phyloP scores from a whole-genome alignment of 2,797 vertebrate genomes.

The Pristis pectinata region DNA sequence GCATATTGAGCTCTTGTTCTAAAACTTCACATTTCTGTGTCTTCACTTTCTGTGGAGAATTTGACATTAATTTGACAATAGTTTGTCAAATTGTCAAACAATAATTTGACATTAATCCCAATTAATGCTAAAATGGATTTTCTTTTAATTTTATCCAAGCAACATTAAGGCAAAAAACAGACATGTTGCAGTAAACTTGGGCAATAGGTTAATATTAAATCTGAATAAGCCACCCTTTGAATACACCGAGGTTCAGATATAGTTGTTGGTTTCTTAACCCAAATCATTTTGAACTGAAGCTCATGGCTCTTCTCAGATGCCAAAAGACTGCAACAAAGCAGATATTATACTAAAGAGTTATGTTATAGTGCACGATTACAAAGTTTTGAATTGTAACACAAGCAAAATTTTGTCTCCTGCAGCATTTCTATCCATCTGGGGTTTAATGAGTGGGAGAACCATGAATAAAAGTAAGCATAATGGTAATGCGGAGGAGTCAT shows the following conservation, averaged over 20 bases:
- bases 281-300: neutral
- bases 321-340: neutral
- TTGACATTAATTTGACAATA: too few species aligned
- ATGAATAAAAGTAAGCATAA: constrained; percentile 27
- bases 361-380: neutral
- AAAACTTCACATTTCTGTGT: too few species aligned
- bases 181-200: neutral
- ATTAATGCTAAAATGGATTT: neutral
- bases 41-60: too few species aligned
- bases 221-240: neutral
- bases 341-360: too few species aligned
- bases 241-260: neutral
- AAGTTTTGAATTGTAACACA: constrained; percentile 25
- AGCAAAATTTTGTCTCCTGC: neutral
- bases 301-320: neutral
- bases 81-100: too few species aligned
- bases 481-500: neutral
- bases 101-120: neutral
- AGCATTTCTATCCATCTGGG: neutral
- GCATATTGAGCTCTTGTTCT: too few species aligned
- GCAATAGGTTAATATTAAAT: neutral
- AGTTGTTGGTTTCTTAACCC: neutral
- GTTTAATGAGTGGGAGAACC: neutral
- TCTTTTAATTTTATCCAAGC: neutral
- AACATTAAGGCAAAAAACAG: neutral